Evolutionary conservation across 2,888 invertebrate genomes (phyloP).

Genomic region (Micropterix aruncella): DNA sequence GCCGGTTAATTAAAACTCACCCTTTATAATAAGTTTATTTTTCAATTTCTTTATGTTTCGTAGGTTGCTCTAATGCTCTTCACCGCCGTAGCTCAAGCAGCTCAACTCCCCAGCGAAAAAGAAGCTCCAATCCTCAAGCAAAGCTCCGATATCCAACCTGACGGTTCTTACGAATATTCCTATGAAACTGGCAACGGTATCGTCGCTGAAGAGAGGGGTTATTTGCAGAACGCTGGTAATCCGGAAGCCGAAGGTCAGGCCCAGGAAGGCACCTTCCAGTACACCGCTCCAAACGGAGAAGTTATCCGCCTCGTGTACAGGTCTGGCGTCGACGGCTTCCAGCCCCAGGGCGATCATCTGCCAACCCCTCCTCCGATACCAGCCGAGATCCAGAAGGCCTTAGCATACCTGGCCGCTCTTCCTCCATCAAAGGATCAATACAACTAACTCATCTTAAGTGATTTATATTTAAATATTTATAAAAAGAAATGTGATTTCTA

Average conservation of each 20-base stretch:
- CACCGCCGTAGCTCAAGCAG: slow-evolving; percentile 25
- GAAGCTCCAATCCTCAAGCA: slow-evolving; percentile 39
- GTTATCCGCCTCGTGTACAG: slow-evolving; percentile 44
- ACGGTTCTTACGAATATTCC: slow-evolving; percentile 41
- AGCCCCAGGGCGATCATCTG: slow-evolving; percentile 44
- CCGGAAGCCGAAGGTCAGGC: slow-evolving; percentile 35
- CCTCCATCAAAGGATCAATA: slow-evolving; percentile 34
- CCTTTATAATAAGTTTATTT: too few species aligned
- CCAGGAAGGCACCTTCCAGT: slow-evolving; percentile 47
- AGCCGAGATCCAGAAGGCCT: slow-evolving; percentile 48
- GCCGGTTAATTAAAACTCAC: too few species aligned
- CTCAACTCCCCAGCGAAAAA: slow-evolving; percentile 24
- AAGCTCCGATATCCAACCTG: slow-evolving; percentile 36
- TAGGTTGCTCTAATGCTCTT: too few species aligned
- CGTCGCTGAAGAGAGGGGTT: slow-evolving; percentile 37
- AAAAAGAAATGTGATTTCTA: too few species aligned
- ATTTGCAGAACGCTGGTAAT: slow-evolving; percentile 36
- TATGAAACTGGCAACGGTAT: slow-evolving; percentile 56
- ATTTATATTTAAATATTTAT: too few species aligned
- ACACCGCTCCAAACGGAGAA: slow-evolving; percentile 47
- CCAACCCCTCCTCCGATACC: slow-evolving; percentile 58
- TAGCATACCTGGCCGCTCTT: slow-evolving; percentile 50
- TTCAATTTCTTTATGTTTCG: too few species aligned
- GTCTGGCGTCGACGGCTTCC: slow-evolving; percentile 58
- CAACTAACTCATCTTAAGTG: too few species aligned